These are phyloP conservation scores for Macropus fuliginosus DNA, from an alignment of 2,797 vertebrate species.

Conservation along the genomic window DNA sequence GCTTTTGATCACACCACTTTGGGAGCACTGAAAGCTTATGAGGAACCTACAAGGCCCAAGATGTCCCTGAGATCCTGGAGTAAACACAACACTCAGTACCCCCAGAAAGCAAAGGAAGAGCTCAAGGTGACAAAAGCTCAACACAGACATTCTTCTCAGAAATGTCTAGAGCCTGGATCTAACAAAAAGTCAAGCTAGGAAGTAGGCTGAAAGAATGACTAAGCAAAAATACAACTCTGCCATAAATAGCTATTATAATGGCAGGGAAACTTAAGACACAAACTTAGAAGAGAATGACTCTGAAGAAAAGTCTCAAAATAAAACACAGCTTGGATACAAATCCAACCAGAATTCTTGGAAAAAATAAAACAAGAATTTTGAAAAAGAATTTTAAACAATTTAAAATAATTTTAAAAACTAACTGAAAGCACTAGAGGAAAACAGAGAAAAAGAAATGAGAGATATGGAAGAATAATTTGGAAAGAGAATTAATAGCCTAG, in stretches of 20 bases:
- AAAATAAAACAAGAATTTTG: not conserved
- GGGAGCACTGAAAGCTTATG: not conserved
- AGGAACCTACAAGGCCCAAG: not conserved
- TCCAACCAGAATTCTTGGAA: not conserved
- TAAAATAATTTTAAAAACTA: not conserved
- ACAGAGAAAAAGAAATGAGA: not conserved
- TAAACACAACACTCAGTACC: not conserved
- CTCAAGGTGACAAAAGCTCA: not conserved
- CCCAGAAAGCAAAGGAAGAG: not conserved
- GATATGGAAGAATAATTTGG: not conserved
- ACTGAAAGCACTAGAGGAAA: not conserved
- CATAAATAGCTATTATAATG: not conserved
- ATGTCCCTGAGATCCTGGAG: not conserved
- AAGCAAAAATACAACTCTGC: not conserved
- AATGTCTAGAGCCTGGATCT: not conserved
- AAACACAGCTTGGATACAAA: not conserved
- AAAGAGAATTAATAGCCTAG: not conserved
- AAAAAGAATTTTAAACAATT: not conserved
- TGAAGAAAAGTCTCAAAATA: not conserved
- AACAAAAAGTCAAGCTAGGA: not conserved
- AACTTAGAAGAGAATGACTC: not conserved
- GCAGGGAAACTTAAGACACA: not conserved
- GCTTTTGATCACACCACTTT: not conserved
- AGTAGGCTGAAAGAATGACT: not conserved
- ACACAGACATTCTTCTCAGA: not conserved